Percentiles rank a stretch among this genome's conserved stretches.
These are phyloP conservation scores for Xestoiulus laeticollis DNA, from an alignment of 2,888 invertebrate genomes.

Conservation along the genomic window DNA sequence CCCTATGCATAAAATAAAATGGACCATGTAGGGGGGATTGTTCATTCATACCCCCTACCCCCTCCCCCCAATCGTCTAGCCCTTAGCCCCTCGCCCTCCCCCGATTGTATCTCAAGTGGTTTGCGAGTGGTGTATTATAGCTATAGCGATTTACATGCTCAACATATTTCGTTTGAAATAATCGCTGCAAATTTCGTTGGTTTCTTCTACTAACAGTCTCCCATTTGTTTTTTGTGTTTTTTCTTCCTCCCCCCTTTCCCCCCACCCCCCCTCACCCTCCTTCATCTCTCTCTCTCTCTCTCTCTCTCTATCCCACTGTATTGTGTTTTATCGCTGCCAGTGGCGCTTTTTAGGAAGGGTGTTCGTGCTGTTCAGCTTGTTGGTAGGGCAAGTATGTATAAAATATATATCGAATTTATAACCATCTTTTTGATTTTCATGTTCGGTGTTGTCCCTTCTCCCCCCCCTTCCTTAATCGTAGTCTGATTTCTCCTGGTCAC, in stretches of 20 bases:
- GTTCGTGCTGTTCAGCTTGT: conserved; percentile 99
- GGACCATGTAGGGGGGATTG: too few relatives aligned
- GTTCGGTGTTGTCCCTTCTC: conserved; percentile 53
- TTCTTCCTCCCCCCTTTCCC: neutral
- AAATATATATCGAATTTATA: conserved; percentile 55
- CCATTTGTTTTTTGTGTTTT: conserved; percentile 44
- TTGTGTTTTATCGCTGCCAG: conserved; percentile 69
- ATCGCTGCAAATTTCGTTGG: neutral
- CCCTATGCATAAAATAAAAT: too few relatives aligned
- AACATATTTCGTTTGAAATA: neutral
- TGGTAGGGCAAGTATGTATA: conserved; percentile 97
- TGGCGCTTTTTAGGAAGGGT: conserved; percentile 99
- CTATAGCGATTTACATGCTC: neutral
- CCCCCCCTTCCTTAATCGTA: neutral
- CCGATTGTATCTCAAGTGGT: neutral
- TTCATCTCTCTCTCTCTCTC: neutral
- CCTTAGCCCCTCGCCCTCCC: neutral
- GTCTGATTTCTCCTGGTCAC: neutral
- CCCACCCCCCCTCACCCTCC: neutral
- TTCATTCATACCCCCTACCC: too few relatives aligned
- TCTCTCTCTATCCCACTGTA: conserved; percentile 43
- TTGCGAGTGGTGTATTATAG: neutral
- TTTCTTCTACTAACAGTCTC: conserved; percentile 20
- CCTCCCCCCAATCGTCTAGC: neutral
- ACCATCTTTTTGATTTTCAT: conserved; percentile 39